phyloP scores from a whole-genome alignment of 2,797 vertebrate species.

The Psittacula echo region DNA sequence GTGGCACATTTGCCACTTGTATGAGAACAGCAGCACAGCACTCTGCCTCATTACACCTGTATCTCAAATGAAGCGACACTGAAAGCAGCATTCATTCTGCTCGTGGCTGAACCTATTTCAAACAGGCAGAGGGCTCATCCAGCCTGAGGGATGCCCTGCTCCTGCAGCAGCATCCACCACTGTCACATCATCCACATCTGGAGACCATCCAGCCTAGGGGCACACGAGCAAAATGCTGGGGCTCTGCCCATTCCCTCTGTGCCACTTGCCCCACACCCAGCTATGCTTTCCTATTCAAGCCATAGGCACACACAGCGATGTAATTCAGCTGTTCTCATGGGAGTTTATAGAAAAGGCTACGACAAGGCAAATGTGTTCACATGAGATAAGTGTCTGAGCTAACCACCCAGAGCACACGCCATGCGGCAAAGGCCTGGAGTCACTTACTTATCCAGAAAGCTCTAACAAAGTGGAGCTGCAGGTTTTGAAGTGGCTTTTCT shows the following conservation, averaged over 20 bases:
- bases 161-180: neutral
- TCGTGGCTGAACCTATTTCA: neutral
- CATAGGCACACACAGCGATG: neutral
- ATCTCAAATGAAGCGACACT: neutral
- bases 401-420: neutral
- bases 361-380: constrained; percentile 27
- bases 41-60: neutral
- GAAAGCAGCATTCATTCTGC: neutral
- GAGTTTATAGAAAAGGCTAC: constrained; percentile 30
- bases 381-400: constrained; percentile 46
- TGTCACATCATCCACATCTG: fast-evolving
- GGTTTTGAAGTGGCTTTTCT: neutral
- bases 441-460: neutral
- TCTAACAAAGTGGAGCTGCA: neutral
- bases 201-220: neutral
- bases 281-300: fast-evolving
- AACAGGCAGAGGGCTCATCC: fast-evolving
- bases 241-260: neutral
- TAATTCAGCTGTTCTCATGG: constrained; percentile 16
- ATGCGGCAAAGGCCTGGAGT: neutral
- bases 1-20: neutral
- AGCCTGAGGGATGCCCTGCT: neutral
- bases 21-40: neutral
- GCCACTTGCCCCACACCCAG: fast-evolving
- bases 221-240: fast-evolving